phyloP scores from a whole-genome alignment of 1,140 invertebrate species.

The Papilio helenus region DNA sequence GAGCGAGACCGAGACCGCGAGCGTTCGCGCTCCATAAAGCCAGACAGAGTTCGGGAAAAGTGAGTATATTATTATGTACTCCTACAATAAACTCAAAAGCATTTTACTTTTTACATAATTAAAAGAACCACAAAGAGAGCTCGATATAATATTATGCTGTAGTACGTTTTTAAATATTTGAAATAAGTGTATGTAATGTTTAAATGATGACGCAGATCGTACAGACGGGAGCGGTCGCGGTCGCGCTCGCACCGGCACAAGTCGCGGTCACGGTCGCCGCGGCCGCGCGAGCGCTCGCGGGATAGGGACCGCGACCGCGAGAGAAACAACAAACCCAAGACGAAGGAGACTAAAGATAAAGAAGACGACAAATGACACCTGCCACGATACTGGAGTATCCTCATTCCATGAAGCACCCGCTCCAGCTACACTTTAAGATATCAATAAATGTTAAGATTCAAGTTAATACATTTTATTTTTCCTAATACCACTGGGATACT shows the following conservation, averaged over 20 bases:
- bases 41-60: slow-evolving; percentile 77
- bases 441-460: slow-evolving; percentile 27
- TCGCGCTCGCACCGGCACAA: slow-evolving; percentile 78
- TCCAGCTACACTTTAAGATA: slow-evolving; percentile 11
- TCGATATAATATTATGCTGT: too few relatives aligned
- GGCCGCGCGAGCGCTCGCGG: slow-evolving; percentile 60
- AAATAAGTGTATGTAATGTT: too few relatives aligned
- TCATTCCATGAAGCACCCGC: neutral
- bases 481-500: too few relatives aligned
- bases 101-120: too few relatives aligned
- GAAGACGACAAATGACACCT: slow-evolving; percentile 68
- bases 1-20: slow-evolving; percentile 74
- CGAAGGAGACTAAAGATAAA: slow-evolving; percentile 74
- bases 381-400: neutral
- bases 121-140: too few relatives aligned
- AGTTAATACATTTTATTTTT: neutral
- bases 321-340: slow-evolving; percentile 67
- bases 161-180: too few relatives aligned
- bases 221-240: slow-evolving; percentile 75
- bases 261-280: slow-evolving; percentile 77
- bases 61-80: slow-evolving; percentile 50
- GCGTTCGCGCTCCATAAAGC: slow-evolving; percentile 78
- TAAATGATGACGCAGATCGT: slow-evolving; percentile 25
- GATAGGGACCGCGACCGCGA: slow-evolving; percentile 62
- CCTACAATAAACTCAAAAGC: too few relatives aligned